Base-by-base conservation (phyloP, 2,113 vertebrate genomes). In the Tragelaphus imberbis region DNA sequence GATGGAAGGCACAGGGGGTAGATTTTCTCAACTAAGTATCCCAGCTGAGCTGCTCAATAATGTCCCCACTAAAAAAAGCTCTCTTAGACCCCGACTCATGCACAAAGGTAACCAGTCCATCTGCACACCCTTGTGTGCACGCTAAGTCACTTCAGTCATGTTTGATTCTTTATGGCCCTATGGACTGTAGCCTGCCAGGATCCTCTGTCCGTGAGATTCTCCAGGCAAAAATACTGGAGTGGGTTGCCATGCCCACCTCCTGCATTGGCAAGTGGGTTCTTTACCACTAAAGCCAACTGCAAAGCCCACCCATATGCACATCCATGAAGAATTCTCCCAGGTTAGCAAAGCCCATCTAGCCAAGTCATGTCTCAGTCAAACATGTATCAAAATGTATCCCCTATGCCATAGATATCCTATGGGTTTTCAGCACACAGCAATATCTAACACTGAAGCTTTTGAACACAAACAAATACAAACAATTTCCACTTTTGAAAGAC, bases 381-480 rank as follows among this genome's bases (percentile, higher is more conserved):
- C 49, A n/a, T 65, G 28, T 33, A 28, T 33, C 49, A 79, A 77
- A 15, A 79, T 77, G 7, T 23, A 14, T 25, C 3, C 2, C 0
- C 25, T 14, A 1, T 3, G 8, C 2, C 7, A 30, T 5, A 40
- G 25, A 56, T 21, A 1, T 5, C 30, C 7, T 84, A 4, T 19
- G 5, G 28, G 15, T 53, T 84, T 53, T 61, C 27, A 40, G 25
- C 5, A 11, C 53, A 1, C 33, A 53, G 9, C 5, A 3, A 40
- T 6, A 71, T 28, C 4, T 80, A 28, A 51, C 5, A 56, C 6
- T 25, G 33, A n/a, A 49, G 15, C 3, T 17, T 56, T 79, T 85
- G 9, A 86, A 77, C 63, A 33, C 0, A 56, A 17, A 47, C 6
- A 85, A 25, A 59, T 71, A 15, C 2, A 88, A 79, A 30, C 2